Evolutionary conservation across 2,113 vertebrate genomes (phyloP).

Genomic region (Hydrochoerus hydrochaeris): DNA sequence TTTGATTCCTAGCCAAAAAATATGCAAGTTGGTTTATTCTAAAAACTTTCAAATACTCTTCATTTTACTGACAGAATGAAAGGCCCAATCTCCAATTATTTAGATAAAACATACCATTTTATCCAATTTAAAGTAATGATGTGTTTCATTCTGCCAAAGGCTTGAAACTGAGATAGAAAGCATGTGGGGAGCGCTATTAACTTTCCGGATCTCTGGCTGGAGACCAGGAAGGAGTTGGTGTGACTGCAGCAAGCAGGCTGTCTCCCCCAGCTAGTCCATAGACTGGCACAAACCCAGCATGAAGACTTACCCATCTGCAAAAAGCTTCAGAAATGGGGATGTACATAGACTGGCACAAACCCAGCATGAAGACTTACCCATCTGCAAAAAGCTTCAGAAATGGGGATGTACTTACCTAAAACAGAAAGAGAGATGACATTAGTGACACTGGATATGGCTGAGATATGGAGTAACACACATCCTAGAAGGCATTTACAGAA

Average conservation of each 20-base stretch:
- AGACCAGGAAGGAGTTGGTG: constrained; percentile 18
- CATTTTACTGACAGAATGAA: constrained; percentile 29
- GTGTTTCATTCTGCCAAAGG: background rate
- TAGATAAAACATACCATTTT: constrained; percentile 49
- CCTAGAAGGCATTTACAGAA: constrained; percentile 48
- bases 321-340: constrained; percentile 75
- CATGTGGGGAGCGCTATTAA: background rate
- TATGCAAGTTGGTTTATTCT: background rate
- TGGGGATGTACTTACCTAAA: constrained; percentile 85
- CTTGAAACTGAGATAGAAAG: constrained; percentile 52
- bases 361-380: constrained; percentile 79
- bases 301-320: constrained; percentile 79
- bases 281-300: constrained; percentile 21
- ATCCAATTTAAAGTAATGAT: constrained; percentile 55
- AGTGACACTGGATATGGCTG: constrained; percentile 53
- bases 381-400: constrained; percentile 77
- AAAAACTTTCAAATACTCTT: background rate
- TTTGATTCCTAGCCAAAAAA: constrained; percentile 27
- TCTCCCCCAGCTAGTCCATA: constrained; percentile 37
- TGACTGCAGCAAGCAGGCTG: background rate
- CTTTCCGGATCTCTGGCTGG: constrained; percentile 41
- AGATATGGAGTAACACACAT: constrained; percentile 44
- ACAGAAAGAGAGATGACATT: constrained; percentile 78
- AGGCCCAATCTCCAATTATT: constrained; percentile 2
- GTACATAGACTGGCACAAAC: constrained; percentile 41